These are phyloP conservation scores for Arctopsyche grandis DNA, from an alignment of 1,140 invertebrate species.

Conservation along the genomic window DNA sequence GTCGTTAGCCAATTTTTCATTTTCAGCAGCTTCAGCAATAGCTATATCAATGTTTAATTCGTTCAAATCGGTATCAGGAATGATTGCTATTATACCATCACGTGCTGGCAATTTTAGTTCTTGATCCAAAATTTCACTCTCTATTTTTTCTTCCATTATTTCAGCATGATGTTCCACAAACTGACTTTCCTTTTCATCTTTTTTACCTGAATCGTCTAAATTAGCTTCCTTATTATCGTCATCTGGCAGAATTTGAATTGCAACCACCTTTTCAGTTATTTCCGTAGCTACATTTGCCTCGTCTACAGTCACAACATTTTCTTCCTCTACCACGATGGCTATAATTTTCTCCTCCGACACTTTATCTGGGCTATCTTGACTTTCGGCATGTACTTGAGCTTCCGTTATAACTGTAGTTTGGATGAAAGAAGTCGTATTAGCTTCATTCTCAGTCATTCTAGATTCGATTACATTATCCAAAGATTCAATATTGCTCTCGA, in stretches of 20 bases:
- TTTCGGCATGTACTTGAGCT: constrained; percentile 63
- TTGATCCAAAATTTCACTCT: constrained; percentile 40
- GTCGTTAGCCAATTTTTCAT: constrained; percentile 11
- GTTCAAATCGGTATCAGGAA: constrained; percentile 46
- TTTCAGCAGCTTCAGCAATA: constrained; percentile 10
- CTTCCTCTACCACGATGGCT: not conserved
- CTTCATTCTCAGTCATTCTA: constrained; percentile 63
- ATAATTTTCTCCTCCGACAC: constrained; percentile 33
- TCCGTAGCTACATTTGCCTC: not conserved
- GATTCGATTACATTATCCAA: constrained; percentile 58
- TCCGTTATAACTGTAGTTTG: constrained; percentile 65
- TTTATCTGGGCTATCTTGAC: constrained; percentile 43
- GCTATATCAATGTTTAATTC: not conserved
- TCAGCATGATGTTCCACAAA: constrained; percentile 40
- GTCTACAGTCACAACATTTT: not conserved
- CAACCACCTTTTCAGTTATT: not conserved
- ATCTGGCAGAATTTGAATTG: not conserved
- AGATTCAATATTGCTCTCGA: constrained; percentile 59
- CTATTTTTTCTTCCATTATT: constrained; percentile 43
- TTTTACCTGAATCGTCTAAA: constrained; percentile 16
- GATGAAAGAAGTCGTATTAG: constrained; percentile 63
- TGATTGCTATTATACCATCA: constrained; percentile 52
- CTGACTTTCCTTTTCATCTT: constrained; percentile 2
- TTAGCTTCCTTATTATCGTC: not conserved
- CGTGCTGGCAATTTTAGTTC: constrained; percentile 35